Conservation (phyloP, 1,140 invertebrate genomes). For the Hycleus phaleratus region DNA sequence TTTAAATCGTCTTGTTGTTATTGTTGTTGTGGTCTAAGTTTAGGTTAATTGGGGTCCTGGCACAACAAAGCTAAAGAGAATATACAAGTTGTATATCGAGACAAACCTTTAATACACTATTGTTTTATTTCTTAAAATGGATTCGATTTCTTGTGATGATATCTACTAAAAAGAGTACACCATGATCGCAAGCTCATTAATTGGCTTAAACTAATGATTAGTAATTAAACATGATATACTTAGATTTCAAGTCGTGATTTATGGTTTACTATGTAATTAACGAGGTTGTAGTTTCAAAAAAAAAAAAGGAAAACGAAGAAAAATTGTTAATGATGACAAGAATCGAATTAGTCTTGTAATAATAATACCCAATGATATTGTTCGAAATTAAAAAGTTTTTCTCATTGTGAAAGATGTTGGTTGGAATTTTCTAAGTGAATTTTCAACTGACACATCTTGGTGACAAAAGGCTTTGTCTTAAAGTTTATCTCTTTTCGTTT, state of each 20-base stretch:
- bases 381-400: no score
- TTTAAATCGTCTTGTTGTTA: constrained; percentile 10
- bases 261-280: constrained; percentile 12
- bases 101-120: no score
- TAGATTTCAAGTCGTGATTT: constrained; percentile 13
- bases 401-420: no score
- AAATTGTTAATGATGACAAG: no score
- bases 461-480: constrained; percentile 31
- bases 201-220: constrained; percentile 26
- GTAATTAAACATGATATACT: constrained; percentile 27
- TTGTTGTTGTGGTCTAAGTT: constrained; percentile 1
- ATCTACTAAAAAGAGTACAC: constrained; percentile 19
- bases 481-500: constrained; percentile 27
- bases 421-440: constrained; percentile 16
- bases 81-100: no score
- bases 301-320: no score
- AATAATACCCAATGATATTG: no score
- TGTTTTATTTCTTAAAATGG: no score
- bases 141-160: constrained; percentile 14
- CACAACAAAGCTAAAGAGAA: no score
- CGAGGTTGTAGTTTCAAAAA: constrained; percentile 12
- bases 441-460: constrained; percentile 25
- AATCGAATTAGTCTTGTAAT: no score
- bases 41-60: no score
- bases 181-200: constrained; percentile 27